Conservation (phyloP, 1,140 invertebrate species). For the Eriosoma lanigerum region DNA sequence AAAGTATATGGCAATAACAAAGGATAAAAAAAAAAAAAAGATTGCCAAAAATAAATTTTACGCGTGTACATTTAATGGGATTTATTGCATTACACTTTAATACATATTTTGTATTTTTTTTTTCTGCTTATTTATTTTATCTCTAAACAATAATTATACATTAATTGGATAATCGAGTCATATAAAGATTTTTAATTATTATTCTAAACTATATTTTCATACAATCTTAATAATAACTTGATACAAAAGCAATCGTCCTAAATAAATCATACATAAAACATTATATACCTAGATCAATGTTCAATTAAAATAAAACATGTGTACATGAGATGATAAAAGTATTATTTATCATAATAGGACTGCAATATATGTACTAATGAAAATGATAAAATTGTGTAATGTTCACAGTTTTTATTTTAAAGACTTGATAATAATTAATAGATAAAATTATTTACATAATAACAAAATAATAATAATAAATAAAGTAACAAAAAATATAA, state of each 20-base stretch:
- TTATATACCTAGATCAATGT: constrained; percentile 8
- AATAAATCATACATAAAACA: constrained; percentile 15
- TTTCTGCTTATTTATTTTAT: constrained; percentile 12
- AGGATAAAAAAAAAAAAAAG: neutral
- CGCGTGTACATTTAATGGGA: constrained; percentile 42
- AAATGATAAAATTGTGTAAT: constrained; percentile 33
- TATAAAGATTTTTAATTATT: constrained; percentile 14
- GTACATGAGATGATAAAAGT: constrained; percentile 27
- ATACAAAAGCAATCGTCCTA: constrained; percentile 46
- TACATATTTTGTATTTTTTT: constrained; percentile 13
- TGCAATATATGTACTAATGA: constrained; percentile 8
- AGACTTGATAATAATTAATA: constrained; percentile 44
- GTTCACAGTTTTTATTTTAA: neutral
- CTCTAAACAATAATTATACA: constrained; percentile 49
- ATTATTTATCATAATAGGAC: constrained; percentile 24
- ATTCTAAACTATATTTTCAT: constrained; percentile 45
- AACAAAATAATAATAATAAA: constrained; percentile 42
- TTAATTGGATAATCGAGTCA: constrained; percentile 39
- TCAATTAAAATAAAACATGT: constrained; percentile 11
- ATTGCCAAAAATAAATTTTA: constrained; percentile 29
- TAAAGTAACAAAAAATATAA: constrained; percentile 51
- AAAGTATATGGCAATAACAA: neutral
- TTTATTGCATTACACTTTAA: constrained; percentile 48
- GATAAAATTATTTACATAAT: constrained; percentile 1
- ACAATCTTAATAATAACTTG: constrained; percentile 41